A percentile compares a stretch with the other conserved stretches of the same genome.
Conservation (phyloP, 35 echinoderm and acorn worm genomes). For the Ophiothrix spiculata region DNA sequence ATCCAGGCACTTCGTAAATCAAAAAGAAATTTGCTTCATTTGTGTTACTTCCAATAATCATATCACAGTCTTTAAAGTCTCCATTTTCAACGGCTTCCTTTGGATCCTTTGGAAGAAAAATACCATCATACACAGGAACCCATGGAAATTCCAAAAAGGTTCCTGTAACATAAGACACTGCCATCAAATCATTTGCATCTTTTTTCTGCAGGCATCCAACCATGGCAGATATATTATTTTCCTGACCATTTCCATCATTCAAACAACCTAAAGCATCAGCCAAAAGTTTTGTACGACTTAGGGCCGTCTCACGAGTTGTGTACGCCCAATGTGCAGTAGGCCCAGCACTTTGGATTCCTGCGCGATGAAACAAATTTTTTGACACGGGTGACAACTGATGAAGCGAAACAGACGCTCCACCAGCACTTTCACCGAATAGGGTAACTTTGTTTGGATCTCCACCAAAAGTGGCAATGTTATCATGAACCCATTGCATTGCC, state of each 20-base stretch:
- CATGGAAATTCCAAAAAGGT: conserved; percentile 64
- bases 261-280: conserved; percentile 54
- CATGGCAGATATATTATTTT: conserved; percentile 30
- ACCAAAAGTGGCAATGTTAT: conserved; percentile 82
- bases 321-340: conserved; percentile 68
- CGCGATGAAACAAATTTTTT: conserved; percentile 55
- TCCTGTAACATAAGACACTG: conserved; percentile 46
- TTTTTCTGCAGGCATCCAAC: conserved; percentile 52
- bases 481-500: conserved; percentile 70
- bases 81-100: conserved; percentile 40
- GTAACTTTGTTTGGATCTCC: conserved; percentile 73
- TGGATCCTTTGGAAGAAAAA: conserved; percentile 68
- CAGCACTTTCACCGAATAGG: conserved; percentile 88
- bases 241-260: conserved; percentile 36
- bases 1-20: conserved; percentile 68
- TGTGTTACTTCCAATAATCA: conserved; percentile 78
- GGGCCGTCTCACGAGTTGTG: conserved; percentile 35
- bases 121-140: conserved; percentile 82
- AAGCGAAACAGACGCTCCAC: conserved; percentile 64
- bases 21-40: conserved; percentile 89
- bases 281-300: conserved; percentile 40
- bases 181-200: conserved; percentile 34
- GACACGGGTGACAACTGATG: conserved; percentile 69
- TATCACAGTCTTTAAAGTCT: conserved; percentile 47
- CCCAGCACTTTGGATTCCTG: conserved; percentile 70